Base-by-base conservation (phyloP, 2,797 vertebrate genomes). In the Arnoldichthys spilopterus region DNA sequence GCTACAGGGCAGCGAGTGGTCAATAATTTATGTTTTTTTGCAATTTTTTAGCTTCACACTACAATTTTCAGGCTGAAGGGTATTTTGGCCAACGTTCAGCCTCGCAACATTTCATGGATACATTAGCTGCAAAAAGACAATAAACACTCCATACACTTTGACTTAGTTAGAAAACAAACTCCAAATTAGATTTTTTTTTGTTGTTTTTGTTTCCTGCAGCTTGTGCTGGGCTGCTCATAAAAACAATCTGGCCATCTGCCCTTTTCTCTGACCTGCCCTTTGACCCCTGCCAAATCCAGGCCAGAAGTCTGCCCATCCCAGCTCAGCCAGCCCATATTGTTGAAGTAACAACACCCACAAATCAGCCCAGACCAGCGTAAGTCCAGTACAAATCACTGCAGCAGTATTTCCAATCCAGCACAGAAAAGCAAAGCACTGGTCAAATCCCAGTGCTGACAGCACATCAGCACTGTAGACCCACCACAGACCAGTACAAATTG, bases 261-360 rank as follows among this genome's bases (percentile, higher is more conserved):
- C 87, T 88, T 90, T 85, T 87, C 85, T 79, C 85, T 85, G 34
- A 82, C 88, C 87, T 92, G 81, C 90, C 82, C 92, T 91, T 88
- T 94, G 84, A 93, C 92, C 91, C 87, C 86, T 81, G 89, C 34
- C 89, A 91, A 92, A 94, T 91, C 90, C 90, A 69, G 79, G 82
- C 78, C 40, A 82, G 82, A 73, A 83, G 88, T 82, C 82, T 75
- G 72, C 85, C 66, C 84, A 75, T 81, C 76, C 76, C 82, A 68
- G 67, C 85, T 76, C 75, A 81, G 86, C 83, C 84, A 80, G 78
- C 74, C 78, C 72, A 77, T 85, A 85, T 85, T 83, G 77, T 72
- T 82, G 87, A 71, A 84, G 85, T 85, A 76, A 79, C 49, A 43
- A 74, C 75, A 72, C n/a, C n/a, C n/a, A 26, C 69, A 56, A 70